Conservation (phyloP, 2,888 invertebrate genomes). For the Melanostoma scalare region DNA sequence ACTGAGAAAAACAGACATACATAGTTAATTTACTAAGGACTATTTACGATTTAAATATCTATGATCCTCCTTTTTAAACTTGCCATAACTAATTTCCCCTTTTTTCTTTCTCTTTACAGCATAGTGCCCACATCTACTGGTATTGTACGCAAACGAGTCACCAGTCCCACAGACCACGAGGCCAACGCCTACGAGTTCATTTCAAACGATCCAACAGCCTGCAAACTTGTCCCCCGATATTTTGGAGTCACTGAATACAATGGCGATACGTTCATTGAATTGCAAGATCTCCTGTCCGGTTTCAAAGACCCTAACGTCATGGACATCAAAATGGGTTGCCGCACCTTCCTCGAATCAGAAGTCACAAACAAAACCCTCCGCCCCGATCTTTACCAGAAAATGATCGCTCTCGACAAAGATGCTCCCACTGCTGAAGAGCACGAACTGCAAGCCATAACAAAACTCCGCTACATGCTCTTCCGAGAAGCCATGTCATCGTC, state of each 20-base stretch:
- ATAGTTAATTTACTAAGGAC: too few species aligned
- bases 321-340: slow-evolving; percentile 98
- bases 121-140: slow-evolving; percentile 96
- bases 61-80: neutral
- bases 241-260: slow-evolving; percentile 89
- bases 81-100: slow-evolving; percentile 19
- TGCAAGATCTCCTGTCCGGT: slow-evolving; percentile 95
- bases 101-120: slow-evolving; percentile 81
- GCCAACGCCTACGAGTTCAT: slow-evolving; percentile 91
- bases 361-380: slow-evolving; percentile 93
- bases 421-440: slow-evolving; percentile 94
- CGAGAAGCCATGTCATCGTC: slow-evolving; percentile 96
- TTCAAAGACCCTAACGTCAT: slow-evolving; percentile 97
- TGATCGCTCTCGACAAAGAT: slow-evolving; percentile 93
- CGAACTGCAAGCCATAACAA: slow-evolving; percentile 92
- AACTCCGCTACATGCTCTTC: slow-evolving; percentile 98
- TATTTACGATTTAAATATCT: too few species aligned
- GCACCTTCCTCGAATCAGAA: slow-evolving; percentile 97
- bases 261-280: slow-evolving; percentile 94
- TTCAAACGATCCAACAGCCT: slow-evolving; percentile 86
- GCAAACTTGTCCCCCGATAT: slow-evolving; percentile 89
- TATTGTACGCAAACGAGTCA: slow-evolving; percentile 95
- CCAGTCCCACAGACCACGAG: slow-evolving; percentile 88
- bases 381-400: slow-evolving; percentile 95
- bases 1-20: neutral